A percentile compares a stretch with the other conserved stretches of the same genome.
Evolutionary conservation across 2,113 vertebrate species (phyloP).

Genomic region (Orycteropus afer): DNA sequence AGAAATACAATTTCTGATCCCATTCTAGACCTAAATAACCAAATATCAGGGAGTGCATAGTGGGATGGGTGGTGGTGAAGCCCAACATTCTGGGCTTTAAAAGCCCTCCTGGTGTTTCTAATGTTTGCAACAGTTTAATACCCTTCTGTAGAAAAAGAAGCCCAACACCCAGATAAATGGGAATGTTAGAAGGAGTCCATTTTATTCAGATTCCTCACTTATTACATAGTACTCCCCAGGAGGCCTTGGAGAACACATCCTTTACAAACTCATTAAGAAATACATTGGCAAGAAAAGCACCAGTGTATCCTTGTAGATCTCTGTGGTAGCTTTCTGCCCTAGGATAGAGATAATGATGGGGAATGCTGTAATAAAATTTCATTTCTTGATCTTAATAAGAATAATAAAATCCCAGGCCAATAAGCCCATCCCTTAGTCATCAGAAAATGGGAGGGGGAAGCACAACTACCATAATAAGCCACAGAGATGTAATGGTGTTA

Average conservation of each 20-base stretch:
- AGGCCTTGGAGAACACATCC: too few relatives aligned
- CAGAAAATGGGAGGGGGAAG: neutral
- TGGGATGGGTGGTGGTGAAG: too few relatives aligned
- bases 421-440: neutral
- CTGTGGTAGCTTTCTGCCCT: too few relatives aligned
- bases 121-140: neutral
- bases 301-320: too few relatives aligned
- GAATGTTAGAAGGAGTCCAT: neutral
- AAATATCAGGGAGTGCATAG: neutral
- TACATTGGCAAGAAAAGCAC: too few relatives aligned
- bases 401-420: neutral
- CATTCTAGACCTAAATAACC: neutral
- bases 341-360: too few relatives aligned
- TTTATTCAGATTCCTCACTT: neutral
- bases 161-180: too few relatives aligned
- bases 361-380: too few relatives aligned
- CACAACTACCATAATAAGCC: neutral
- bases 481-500: neutral
- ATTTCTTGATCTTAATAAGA: neutral
- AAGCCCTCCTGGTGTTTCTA: neutral
- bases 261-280: too few relatives aligned
- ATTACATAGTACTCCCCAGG: too few relatives aligned
- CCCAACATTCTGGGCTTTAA: neutral
- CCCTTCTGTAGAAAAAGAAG: too few relatives aligned
- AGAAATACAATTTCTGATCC: neutral